phyloP scores from a whole-genome alignment of 2,888 invertebrate species.

The Rotaria socialis region DNA sequence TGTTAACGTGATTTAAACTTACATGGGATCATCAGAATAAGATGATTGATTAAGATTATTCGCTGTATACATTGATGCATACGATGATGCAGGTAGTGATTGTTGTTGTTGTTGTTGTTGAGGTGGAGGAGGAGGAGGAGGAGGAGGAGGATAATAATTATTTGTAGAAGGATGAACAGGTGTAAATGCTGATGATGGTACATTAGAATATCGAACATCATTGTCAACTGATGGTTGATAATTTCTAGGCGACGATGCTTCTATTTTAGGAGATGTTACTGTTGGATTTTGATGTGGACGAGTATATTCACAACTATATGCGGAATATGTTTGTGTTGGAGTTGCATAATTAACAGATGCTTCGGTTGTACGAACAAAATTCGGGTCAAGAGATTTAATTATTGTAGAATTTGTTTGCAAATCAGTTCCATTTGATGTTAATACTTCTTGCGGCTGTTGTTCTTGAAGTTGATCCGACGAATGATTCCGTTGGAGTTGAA shows the following conservation, averaged over 20 bases:
- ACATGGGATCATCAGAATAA: conserved; percentile 31
- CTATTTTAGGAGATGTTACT: background rate
- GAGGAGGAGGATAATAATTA: background rate
- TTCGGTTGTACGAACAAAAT: background rate
- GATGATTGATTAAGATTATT: background rate
- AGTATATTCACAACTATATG: conserved; percentile 26
- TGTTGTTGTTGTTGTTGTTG: background rate
- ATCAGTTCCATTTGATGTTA: too few species aligned
- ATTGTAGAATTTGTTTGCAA: background rate
- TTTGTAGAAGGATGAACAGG: background rate
- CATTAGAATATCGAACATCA: background rate
- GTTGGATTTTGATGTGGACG: background rate
- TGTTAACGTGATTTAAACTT: background rate
- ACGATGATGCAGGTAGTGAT: background rate
- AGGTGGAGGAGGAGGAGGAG: too few species aligned
- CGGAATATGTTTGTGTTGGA: conserved; percentile 8
- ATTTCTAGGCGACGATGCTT: background rate
- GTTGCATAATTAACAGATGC: conserved; percentile 3
- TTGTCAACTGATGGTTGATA: background rate
- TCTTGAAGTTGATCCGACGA: background rate
- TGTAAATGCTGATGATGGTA: conserved; percentile 11
- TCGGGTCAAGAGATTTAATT: background rate
- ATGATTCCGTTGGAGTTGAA: background rate
- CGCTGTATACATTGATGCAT: background rate
- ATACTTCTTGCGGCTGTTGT: background rate